Conservation (phyloP, 2,113 vertebrate species). For the Clinocottus analis region DNA sequence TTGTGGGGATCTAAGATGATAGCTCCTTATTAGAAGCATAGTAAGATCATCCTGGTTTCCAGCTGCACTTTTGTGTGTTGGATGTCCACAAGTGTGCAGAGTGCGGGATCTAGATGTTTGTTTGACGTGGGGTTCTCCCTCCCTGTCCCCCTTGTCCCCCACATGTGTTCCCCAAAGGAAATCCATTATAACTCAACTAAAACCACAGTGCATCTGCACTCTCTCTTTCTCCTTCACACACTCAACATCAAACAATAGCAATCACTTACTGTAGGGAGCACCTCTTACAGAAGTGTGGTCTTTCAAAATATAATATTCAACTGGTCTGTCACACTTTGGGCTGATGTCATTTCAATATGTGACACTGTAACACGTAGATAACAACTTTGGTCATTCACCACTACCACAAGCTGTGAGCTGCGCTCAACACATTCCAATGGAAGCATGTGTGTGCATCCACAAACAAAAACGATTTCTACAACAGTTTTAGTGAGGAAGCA, state of each 20-base stretch:
- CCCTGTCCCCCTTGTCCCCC: slow-evolving; percentile 13
- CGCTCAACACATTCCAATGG: slow-evolving; percentile 67
- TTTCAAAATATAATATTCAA: slow-evolving; percentile 25
- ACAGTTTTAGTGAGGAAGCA: slow-evolving; percentile 38
- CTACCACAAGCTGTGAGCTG: slow-evolving; percentile 59
- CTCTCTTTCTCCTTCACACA: slow-evolving; percentile 52
- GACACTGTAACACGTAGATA: slow-evolving; percentile 31
- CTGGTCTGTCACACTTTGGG: slow-evolving; percentile 34
- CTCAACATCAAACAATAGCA: slow-evolving; percentile 48
- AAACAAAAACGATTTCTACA: background rate
- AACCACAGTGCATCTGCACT: slow-evolving; percentile 39
- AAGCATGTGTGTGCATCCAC: slow-evolving; percentile 28
- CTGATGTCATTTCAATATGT: slow-evolving; percentile 19
- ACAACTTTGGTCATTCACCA: slow-evolving; percentile 48
- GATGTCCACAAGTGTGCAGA: slow-evolving; percentile 37
- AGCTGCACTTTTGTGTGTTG: slow-evolving; percentile 17
- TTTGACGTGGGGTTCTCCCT: slow-evolving; percentile 36
- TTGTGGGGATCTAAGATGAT: slow-evolving; percentile 7
- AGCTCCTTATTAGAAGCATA: slow-evolving; percentile 5
- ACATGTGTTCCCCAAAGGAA: slow-evolving; percentile 61
- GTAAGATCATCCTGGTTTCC: slow-evolving; percentile 14
- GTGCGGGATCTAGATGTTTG: slow-evolving; percentile 46
- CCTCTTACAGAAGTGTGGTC: slow-evolving; percentile 47
- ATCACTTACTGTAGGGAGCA: slow-evolving; percentile 59
- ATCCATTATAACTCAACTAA: slow-evolving; percentile 58